A percentile compares a stretch with the other conserved stretches of the same genome.
phyloP scores from a whole-genome alignment of 2,797 vertebrate genomes.

The Molossus molossus region DNA sequence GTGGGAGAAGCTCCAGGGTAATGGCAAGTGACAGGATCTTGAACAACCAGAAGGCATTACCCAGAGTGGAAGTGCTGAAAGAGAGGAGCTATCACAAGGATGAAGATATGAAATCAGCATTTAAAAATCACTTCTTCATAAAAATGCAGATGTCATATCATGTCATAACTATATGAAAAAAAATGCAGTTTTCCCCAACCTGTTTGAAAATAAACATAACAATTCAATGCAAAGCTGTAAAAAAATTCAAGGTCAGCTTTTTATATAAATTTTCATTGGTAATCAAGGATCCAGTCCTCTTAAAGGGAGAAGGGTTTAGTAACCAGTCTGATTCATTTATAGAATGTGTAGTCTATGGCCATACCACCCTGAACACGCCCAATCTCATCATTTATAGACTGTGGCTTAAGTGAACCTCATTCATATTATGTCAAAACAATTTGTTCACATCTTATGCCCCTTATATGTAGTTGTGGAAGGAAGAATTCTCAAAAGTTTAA shows the following conservation, averaged over 20 bases:
- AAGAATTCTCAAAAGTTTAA: constrained; percentile 56
- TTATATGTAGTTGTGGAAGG: not conserved
- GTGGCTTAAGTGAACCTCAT: constrained; percentile 39
- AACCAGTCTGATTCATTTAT: constrained; percentile 29
- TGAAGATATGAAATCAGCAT: not conserved
- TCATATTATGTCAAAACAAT: constrained; percentile 36
- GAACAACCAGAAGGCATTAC: not conserved
- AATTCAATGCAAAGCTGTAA: not conserved
- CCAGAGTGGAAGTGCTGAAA: not conserved
- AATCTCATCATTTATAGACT: not conserved
- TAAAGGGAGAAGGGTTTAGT: constrained; percentile 25
- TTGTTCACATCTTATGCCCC: not conserved
- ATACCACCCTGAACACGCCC: too few relatives aligned
- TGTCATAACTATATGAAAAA: constrained; percentile 6
- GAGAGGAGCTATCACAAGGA: not conserved
- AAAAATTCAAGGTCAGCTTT: constrained; percentile 27
- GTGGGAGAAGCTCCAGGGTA: not conserved
- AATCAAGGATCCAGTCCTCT: not conserved
- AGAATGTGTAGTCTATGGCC: not conserved
- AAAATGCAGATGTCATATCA: not conserved
- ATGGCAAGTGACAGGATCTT: not conserved
- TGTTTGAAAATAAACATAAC: constrained; percentile 46
- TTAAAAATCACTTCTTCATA: constrained; percentile 47
- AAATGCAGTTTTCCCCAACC: not conserved
- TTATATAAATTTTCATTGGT: constrained; percentile 1